Conservation (phyloP, 2,888 invertebrate genomes). For the Schrankia costaestrigalis region DNA sequence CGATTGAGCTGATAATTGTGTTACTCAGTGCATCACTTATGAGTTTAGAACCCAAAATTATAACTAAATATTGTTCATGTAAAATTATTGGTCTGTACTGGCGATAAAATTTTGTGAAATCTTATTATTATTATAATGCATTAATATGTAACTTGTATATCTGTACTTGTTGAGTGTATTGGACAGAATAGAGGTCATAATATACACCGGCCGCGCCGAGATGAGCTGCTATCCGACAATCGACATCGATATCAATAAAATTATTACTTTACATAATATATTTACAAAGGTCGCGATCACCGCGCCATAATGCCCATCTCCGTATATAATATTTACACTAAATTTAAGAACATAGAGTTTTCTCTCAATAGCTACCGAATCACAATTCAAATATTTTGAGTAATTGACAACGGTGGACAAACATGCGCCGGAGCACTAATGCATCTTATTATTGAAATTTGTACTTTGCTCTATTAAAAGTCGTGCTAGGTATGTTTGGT, state of each 20-base stretch:
- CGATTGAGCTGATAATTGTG: constrained; percentile 64
- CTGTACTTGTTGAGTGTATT: constrained; percentile 70
- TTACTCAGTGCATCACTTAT: constrained; percentile 58
- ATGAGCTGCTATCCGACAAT: constrained; percentile 40
- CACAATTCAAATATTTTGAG: constrained; percentile 79
- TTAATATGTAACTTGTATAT: constrained; percentile 68
- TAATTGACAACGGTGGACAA: constrained; percentile 81
- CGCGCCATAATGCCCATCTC: constrained; percentile 78
- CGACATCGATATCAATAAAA: constrained; percentile 67
- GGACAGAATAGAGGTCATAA: constrained; percentile 69
- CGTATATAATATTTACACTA: constrained; percentile 78
- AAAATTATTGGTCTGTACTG: constrained; percentile 64
- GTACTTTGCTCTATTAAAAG: constrained; percentile 74
- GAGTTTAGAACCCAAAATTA: constrained; percentile 68
- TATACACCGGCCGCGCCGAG: constrained; percentile 50
- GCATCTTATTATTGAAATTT: constrained; percentile 77
- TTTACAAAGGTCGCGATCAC: constrained; percentile 71
- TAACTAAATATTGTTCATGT: constrained; percentile 62
- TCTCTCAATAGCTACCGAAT: constrained; percentile 81
- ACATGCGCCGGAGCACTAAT: constrained; percentile 75
- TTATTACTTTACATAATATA: constrained; percentile 76
- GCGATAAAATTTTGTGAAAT: constrained; percentile 74
- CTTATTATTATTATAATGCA: constrained; percentile 62
- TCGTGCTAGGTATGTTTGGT: constrained; percentile 76
- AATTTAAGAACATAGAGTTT: constrained; percentile 77